phyloP scores from a whole-genome alignment of 2,888 invertebrate genomes.

The Meganola albula region DNA sequence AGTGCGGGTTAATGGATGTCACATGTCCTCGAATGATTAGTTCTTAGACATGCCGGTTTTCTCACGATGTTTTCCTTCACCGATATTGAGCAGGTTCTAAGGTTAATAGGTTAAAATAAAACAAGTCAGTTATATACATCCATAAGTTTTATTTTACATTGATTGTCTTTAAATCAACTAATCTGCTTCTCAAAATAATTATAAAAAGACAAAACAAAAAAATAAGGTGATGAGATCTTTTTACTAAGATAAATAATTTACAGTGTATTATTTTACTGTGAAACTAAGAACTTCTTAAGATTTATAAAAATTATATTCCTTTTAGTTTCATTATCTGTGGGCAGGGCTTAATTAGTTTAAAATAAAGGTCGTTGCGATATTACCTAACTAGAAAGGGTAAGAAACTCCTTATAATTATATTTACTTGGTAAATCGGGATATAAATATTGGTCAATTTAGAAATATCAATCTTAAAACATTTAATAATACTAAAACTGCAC shows the following conservation, averaged over 20 bases:
- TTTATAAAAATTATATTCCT: slow-evolving; percentile 48
- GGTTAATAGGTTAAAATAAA: slow-evolving; percentile 40
- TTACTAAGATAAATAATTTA: slow-evolving; percentile 76
- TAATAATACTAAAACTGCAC: too few relatives aligned
- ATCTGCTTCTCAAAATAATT: slow-evolving; percentile 76
- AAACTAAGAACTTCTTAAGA: slow-evolving; percentile 70
- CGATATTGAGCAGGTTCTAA: too few relatives aligned
- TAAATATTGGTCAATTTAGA: too few relatives aligned
- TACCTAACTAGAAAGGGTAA: too few relatives aligned
- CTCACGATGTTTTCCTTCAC: too few relatives aligned
- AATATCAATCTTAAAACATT: too few relatives aligned
- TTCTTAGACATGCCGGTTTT: too few relatives aligned
- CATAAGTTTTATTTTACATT: slow-evolving; percentile 78
- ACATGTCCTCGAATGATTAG: too few relatives aligned
- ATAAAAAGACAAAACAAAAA: slow-evolving; percentile 77
- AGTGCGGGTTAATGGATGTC: too few relatives aligned
- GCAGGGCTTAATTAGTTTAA: slow-evolving; percentile 49
- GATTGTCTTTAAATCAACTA: slow-evolving; percentile 78
- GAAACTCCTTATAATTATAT: too few relatives aligned
- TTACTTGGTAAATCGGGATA: too few relatives aligned
- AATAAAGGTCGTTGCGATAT: slow-evolving; percentile 13
- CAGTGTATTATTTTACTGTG: slow-evolving; percentile 68
- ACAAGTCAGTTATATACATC: slow-evolving; percentile 68
- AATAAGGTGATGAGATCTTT: slow-evolving; percentile 78
- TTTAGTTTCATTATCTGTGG: slow-evolving; percentile 33